Evolutionary conservation across 2,888 invertebrate genomes (phyloP).

Genomic region (Celastrina argiolus): DNA sequence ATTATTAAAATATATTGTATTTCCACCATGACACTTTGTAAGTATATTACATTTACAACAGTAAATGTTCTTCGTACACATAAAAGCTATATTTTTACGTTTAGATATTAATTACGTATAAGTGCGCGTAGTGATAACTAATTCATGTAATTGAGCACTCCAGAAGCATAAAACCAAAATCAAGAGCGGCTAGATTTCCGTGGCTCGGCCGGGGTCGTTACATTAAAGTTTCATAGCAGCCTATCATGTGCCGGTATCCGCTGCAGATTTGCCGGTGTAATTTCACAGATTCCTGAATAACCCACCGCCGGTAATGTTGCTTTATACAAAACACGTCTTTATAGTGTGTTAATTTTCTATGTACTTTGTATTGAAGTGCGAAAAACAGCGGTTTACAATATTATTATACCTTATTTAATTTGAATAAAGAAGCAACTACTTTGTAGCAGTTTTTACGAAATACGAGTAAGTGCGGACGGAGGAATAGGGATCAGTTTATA

Average conservation of each 20-base stretch:
- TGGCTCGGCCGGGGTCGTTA: conserved; percentile 50
- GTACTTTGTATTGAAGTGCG: not conserved
- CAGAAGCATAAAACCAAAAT: conserved; percentile 56
- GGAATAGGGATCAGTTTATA: too few species aligned
- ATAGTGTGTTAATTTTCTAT: not conserved
- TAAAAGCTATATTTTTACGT: not conserved
- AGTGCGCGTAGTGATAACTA: conserved; percentile 38
- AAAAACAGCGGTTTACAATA: too few species aligned
- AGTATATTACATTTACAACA: too few species aligned
- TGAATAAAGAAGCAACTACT: too few species aligned
- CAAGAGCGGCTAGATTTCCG: conserved; percentile 51
- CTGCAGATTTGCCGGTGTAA: conserved; percentile 51
- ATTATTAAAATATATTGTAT: too few species aligned
- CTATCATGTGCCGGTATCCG: conserved; percentile 45
- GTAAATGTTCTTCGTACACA: not conserved
- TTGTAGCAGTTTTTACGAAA: too few species aligned
- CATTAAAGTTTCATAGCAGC: conserved; percentile 62
- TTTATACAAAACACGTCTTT: conserved; percentile 24
- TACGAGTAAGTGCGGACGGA: too few species aligned
- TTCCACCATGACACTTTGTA: too few species aligned
- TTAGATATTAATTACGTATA: conserved; percentile 26
- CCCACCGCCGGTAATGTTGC: conserved; percentile 43
- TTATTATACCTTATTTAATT: too few species aligned
- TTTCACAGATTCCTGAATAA: conserved; percentile 52
- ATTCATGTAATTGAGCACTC: conserved; percentile 54